Percentiles rank a stretch among this genome's conserved stretches.
These are phyloP conservation scores for Schizaphis graminum DNA, from an alignment of 2,888 invertebrate genomes.

Conservation along the genomic window DNA sequence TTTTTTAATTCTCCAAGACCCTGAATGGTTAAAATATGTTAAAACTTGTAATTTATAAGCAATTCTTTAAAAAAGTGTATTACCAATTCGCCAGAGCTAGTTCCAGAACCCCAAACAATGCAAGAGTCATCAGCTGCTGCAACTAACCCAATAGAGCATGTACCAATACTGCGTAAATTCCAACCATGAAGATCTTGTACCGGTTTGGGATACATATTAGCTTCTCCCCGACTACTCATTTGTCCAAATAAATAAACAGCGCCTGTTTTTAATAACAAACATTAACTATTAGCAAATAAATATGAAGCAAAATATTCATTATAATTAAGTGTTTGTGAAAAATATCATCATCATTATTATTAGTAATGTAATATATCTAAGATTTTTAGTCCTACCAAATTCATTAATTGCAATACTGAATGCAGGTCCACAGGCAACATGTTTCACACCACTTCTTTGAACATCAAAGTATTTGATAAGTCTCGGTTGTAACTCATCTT, in stretches of 20 bases:
- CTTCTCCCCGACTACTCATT: constrained; percentile 92
- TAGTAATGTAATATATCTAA: background rate
- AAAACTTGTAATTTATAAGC: background rate
- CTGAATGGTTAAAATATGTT: constrained; percentile 71
- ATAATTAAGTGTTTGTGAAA: background rate
- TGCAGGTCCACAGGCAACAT: constrained; percentile 86
- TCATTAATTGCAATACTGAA: constrained; percentile 90
- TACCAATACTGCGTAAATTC: constrained; percentile 88
- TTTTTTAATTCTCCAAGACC: constrained; percentile 91
- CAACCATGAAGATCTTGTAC: constrained; percentile 94
- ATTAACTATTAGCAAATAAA: background rate
- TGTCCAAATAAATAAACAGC: constrained; percentile 89
- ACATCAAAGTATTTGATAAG: constrained; percentile 91
- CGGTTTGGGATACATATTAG: constrained; percentile 96
- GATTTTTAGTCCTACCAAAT: constrained; percentile 73
- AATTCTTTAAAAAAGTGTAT: constrained; percentile 67
- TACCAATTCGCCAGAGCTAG: constrained; percentile 93
- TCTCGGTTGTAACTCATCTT: constrained; percentile 90
- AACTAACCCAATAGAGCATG: constrained; percentile 86
- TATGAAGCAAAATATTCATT: background rate
- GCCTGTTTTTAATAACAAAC: constrained; percentile 71
- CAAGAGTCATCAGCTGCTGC: constrained; percentile 91
- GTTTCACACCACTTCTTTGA: constrained; percentile 85
- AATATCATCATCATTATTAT: background rate
- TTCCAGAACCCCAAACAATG: constrained; percentile 94